Evolutionary conservation across 2,888 invertebrate genomes (phyloP).

Genomic region (Drosophila limbata): DNA sequence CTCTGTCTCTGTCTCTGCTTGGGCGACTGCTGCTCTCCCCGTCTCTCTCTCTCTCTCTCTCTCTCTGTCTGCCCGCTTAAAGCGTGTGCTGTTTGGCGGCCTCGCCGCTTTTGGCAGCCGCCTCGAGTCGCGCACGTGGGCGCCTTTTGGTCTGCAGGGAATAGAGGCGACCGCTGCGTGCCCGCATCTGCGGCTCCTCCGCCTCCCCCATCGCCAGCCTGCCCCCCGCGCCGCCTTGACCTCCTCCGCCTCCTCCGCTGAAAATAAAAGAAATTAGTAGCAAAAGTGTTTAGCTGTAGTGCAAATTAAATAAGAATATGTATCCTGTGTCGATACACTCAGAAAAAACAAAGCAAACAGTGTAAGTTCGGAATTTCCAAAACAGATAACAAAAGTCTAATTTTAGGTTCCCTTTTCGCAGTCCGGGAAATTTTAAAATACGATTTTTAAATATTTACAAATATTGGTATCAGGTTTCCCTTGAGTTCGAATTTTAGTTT

Average conservation of each 20-base stretch:
- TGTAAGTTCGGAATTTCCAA: too few relatives aligned
- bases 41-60: neutral
- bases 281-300: neutral
- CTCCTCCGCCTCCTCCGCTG: conserved; percentile 54
- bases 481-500: too few relatives aligned
- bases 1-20: neutral
- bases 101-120: conserved; percentile 77
- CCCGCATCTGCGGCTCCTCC: conserved; percentile 76
- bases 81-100: conserved; percentile 84
- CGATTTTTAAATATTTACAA: too few relatives aligned
- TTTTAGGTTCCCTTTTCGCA: too few relatives aligned
- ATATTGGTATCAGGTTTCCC: too few relatives aligned
- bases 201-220: neutral
- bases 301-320: conserved; percentile 9
- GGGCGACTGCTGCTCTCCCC: neutral
- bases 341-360: too few relatives aligned
- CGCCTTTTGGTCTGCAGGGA: conserved; percentile 85
- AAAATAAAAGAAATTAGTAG: conserved; percentile 1
- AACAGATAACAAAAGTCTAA: too few relatives aligned
- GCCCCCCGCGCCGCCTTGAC: conserved; percentile 38
- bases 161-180: conserved; percentile 84
- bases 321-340: too few relatives aligned
- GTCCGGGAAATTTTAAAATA: too few relatives aligned
- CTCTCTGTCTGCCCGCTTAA: conserved; percentile 69
- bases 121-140: conserved; percentile 82